A percentile compares a stretch with the other conserved stretches of the same genome.
phyloP scores from a whole-genome alignment of 1,140 invertebrate species.

The Acromyrmex charruanus region DNA sequence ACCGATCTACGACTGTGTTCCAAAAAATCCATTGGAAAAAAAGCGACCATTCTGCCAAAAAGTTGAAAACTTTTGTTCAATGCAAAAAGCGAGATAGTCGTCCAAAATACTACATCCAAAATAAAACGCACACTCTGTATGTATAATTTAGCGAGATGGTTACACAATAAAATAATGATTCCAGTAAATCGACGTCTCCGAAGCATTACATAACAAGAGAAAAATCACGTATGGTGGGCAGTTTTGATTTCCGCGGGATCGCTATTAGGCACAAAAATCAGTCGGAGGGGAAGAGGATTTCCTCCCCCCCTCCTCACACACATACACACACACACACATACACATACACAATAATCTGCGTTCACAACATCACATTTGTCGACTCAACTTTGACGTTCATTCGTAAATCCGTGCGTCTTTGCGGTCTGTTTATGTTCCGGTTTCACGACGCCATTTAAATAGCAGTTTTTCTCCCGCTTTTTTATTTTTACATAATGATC shows the following conservation, averaged over 20 bases:
- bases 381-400: background rate
- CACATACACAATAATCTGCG: no score
- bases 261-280: background rate
- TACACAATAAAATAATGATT: constrained; percentile 31
- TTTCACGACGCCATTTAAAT: background rate
- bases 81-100: background rate
- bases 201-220: background rate
- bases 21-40: background rate
- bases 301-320: background rate
- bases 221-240: constrained; percentile 1
- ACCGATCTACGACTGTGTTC: no score
- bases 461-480: background rate
- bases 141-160: constrained; percentile 26
- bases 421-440: background rate
- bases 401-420: background rate
- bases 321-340: no score
- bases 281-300: background rate
- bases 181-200: constrained; percentile 14
- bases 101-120: no score
- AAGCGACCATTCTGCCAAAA: no score
- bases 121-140: background rate
- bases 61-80: background rate
- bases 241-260: background rate
- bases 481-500: background rate
- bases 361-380: background rate